Evolutionary conservation across 2,113 vertebrate genomes (phyloP).

Genomic region (Atractosteus spatula): DNA sequence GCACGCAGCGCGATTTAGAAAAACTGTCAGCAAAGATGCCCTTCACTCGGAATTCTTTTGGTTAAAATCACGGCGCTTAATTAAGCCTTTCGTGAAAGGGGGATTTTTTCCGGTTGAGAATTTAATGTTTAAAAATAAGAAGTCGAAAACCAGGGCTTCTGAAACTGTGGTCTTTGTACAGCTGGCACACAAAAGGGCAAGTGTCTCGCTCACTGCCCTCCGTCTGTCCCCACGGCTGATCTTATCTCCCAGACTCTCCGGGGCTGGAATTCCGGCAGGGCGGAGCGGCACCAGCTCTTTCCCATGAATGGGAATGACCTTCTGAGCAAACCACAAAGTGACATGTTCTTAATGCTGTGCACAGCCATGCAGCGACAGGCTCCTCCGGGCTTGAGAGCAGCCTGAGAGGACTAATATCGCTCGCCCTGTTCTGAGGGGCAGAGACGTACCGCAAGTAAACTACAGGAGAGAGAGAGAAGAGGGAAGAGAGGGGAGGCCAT

Average conservation of each 20-base stretch:
- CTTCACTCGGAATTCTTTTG: too few species aligned
- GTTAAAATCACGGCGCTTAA: too few species aligned
- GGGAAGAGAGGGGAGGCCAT: not conserved
- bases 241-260: not conserved
- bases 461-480: not conserved
- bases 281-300: not conserved
- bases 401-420: not conserved
- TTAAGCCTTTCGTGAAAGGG: too few species aligned
- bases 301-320: constrained; percentile 8
- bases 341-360: not conserved
- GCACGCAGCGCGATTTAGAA: too few species aligned
- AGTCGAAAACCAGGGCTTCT: too few species aligned
- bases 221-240: not conserved
- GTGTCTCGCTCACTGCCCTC: not conserved
- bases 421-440: not conserved
- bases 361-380: not conserved
- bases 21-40: too few species aligned
- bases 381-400: not conserved
- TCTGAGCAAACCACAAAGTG: constrained; percentile 4
- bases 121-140: too few species aligned
- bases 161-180: too few species aligned
- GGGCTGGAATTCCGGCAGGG: not conserved
- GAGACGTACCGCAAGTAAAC: not conserved
- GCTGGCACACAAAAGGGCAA: constrained; percentile 1
- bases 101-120: too few species aligned